Evolutionary conservation across 2,797 vertebrate genomes (phyloP), one percentile per base, ranked within the genome.

Genomic region (Gorsachius magnificus): DNA sequence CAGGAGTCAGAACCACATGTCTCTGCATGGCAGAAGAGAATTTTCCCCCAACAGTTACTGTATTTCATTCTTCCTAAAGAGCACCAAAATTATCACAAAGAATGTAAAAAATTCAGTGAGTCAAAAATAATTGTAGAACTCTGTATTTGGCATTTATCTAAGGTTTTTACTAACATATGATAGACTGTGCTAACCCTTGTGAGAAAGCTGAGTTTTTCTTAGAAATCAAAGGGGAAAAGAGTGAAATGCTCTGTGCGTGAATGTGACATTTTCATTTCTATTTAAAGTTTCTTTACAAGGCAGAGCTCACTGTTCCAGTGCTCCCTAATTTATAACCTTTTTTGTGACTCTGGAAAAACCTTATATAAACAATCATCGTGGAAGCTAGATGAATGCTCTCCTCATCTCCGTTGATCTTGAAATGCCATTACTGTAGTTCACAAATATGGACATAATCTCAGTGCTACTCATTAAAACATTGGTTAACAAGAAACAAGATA

Each of bases 201-300:
- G 97, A 97, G 82, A 97, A 96, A 97, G 38, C 51, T 87, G 57
- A 93, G 25, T 12, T 60, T 88, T 94, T 89, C 65, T 82, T 74
- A 91, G 63, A 96, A 97, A 97, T 95, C 97, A 96, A 97, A 96
- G 71, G 60, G 65, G 63, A 46, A 85, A 92, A 70, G 74, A 85
- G 60, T 94, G 76, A 96, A 97, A 96, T 88, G 45, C 35, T 61
- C 64, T 51, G 18, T 92, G 61, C 77, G 93, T 80, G 57, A 88
- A 89, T 92, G 82, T 93, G 88, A 97, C 93, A 97, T 96, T 97
- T 97, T 96, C 65, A 68, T 96, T 97, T 85, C 72, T 96, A 79
- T 94, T 96, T 96, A 92, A 85, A 91, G 50, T 92, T 96, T 89
- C 83, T 96, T 88, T 93, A 93, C 72, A 93, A 96, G 94, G 85